Base-by-base conservation (phyloP, 2,888 invertebrate genomes). In the Deladenus siricidicola region DNA sequence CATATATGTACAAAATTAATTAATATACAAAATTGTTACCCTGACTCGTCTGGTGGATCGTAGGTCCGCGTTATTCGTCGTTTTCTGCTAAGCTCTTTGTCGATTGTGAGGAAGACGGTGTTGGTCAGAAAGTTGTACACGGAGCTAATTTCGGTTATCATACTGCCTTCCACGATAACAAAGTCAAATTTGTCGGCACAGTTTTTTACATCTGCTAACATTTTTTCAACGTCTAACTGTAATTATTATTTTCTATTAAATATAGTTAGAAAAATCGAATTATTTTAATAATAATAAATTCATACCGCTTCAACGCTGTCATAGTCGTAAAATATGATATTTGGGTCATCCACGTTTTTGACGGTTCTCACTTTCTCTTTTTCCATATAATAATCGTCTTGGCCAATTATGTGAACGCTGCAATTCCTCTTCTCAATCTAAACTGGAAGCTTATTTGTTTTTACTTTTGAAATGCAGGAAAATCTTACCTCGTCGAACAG, bases 31-130 rank as follows among this genome's bases (percentile, higher is more conserved):
- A 14, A 21, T 4, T 3, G 91, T 82, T 92, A 93, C 0, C 89
- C 89, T 0, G 85, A 85, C 1, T 87, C 83, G 82, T 93, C 91
- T 1, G 91, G 88, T 23, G 92, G 92, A 56, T 87, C 85, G 79
- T 92, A 93, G 39, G 55, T 50, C 0, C 76, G 67, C 6, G 45
- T 45, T 4, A 49, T 58, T 6, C 76, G 63, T 17, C 76, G 67
- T 23, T 65, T 55, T 10, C 60, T 64, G 56, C 76, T 77, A 4
- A 71, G 71, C 44, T 72, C 72, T 62, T 67, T 54, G 64, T 73
- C 68, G 34, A 78, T 45, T 17, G 67, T 73, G 52, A 78, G 53
- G 60, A 76, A 76, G n/a, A 76, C 55, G 29, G 69, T 55, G 34
- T 64, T 56, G 51, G 72, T 65, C 49, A 73, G 60, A 1, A 67